These are phyloP conservation scores for Limenitis camilla DNA, from an alignment of 2,888 invertebrate species.

Conservation along the genomic window DNA sequence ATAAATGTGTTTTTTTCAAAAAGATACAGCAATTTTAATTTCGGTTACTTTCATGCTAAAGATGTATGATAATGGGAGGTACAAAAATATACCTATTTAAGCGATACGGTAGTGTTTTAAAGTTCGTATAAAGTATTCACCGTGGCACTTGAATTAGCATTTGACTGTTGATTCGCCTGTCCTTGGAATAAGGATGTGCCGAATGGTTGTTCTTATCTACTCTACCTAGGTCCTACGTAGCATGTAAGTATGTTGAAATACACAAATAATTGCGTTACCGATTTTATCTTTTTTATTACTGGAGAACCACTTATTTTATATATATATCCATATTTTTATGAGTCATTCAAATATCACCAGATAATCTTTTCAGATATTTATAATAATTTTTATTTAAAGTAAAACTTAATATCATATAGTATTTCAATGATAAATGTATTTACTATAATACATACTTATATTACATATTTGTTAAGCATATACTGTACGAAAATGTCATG, in stretches of 20 bases:
- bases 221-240: background rate
- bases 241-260: background rate
- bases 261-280: background rate
- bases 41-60: no score
- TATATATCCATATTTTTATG: no score
- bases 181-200: constrained; percentile 69
- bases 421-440: background rate
- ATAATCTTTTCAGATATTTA: no score
- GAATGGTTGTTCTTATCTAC: constrained; percentile 11
- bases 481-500: constrained; percentile 18
- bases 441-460: background rate
- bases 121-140: constrained; percentile 62
- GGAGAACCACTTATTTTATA: background rate
- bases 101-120: constrained; percentile 45
- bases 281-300: constrained; percentile 2
- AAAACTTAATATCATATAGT: background rate
- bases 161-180: constrained; percentile 56
- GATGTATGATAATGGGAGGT: no score
- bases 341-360: no score
- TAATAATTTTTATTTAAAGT: no score
- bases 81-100: no score
- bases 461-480: background rate
- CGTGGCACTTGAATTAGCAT: constrained; percentile 63
- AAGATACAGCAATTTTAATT: no score
- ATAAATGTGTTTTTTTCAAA: no score